Evolutionary conservation across 2,113 vertebrate species (phyloP).

Genomic region (Mesoclemmys tuberculata): DNA sequence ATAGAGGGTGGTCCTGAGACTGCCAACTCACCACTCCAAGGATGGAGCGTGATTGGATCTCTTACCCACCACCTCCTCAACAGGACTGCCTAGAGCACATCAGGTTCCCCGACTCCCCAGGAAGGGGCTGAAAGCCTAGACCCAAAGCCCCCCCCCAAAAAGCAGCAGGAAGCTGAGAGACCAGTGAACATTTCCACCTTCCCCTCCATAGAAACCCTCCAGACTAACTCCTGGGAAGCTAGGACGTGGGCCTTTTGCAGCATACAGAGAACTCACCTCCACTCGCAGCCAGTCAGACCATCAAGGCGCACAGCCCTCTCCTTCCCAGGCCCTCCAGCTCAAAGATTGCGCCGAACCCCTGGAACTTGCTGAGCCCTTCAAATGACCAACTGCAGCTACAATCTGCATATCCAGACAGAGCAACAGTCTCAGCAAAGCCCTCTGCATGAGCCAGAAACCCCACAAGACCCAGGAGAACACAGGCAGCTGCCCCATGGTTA

Average conservation of each 20-base stretch:
- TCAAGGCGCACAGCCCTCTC: not conserved
- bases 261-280: accelerated
- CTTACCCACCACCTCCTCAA: not conserved
- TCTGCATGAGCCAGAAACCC: not conserved
- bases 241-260: not conserved
- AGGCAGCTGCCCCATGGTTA: not conserved
- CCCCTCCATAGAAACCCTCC: not conserved
- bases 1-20: not conserved
- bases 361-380: not conserved
- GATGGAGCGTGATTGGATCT: not conserved
- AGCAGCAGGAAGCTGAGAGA: not conserved
- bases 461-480: not conserved
- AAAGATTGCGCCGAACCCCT: not conserved
- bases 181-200: not conserved
- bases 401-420: not conserved
- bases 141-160: no score
- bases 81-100: not conserved
- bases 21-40: not conserved
- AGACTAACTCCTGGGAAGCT: not conserved
- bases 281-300: not conserved
- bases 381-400: not conserved
- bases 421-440: not conserved
- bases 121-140: not conserved
- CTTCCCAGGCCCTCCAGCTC: not conserved
- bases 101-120: not conserved